phyloP scores from a whole-genome alignment of 2,113 vertebrate species.

The Heptranchias perlo region DNA sequence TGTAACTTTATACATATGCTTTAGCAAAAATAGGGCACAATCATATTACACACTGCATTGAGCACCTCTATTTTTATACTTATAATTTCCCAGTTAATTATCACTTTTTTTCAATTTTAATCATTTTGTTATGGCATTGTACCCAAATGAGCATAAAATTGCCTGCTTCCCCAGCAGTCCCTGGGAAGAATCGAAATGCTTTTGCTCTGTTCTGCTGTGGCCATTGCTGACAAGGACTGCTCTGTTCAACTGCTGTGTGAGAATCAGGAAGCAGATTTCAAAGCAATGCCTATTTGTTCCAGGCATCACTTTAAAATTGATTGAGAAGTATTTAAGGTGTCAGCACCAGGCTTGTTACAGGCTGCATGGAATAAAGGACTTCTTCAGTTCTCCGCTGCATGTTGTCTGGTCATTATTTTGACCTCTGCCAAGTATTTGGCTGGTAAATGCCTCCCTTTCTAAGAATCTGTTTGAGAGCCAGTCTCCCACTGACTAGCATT shows the following conservation, averaged over 20 bases:
- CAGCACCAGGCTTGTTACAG: slow-evolving; percentile 41
- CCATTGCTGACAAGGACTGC: slow-evolving; percentile 31
- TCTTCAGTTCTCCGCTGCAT: not conserved
- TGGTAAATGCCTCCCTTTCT: slow-evolving; percentile 39
- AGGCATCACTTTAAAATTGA: slow-evolving; percentile 43
- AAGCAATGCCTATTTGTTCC: slow-evolving; percentile 41
- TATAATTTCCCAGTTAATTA: slow-evolving; percentile 3
- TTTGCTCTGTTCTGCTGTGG: not conserved
- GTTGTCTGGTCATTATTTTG: slow-evolving; percentile 41
- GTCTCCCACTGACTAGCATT: slow-evolving; percentile 38
- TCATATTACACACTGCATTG: not conserved
- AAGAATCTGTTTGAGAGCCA: slow-evolving; percentile 42
- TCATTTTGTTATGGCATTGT: slow-evolving; percentile 12
- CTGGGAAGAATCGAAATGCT: not conserved
- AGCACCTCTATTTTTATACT: not conserved
- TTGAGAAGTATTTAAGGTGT: slow-evolving; percentile 41
- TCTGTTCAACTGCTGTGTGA: slow-evolving; percentile 38
- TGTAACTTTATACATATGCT: not conserved
- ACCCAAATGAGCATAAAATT: slow-evolving; percentile 34
- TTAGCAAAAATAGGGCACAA: not conserved
- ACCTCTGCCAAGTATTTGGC: slow-evolving; percentile 42
- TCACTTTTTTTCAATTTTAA: slow-evolving; percentile 23
- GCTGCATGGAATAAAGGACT: slow-evolving; percentile 43
- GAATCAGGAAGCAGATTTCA: slow-evolving; percentile 38
- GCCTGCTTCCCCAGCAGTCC: slow-evolving; percentile 9